Evolutionary conservation across 2,113 vertebrate species (phyloP).

Genomic region (Megaleporinus macrocephalus): DNA sequence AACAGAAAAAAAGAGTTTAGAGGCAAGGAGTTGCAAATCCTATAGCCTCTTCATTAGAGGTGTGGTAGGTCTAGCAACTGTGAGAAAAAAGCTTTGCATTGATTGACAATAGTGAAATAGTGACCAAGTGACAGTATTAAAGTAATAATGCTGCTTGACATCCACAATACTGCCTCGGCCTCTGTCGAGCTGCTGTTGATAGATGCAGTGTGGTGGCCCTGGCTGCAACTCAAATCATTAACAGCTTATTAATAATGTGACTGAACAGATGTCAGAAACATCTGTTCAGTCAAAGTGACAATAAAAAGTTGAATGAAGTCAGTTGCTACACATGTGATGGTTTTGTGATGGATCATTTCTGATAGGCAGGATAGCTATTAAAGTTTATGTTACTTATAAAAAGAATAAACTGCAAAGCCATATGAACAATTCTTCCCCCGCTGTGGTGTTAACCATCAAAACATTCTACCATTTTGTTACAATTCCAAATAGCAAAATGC

Average conservation of each 20-base stretch:
- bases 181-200: neutral
- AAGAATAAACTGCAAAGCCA: no score
- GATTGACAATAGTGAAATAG: no score
- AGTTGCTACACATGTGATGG: neutral
- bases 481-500: neutral
- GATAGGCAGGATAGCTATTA: no score
- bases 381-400: no score
- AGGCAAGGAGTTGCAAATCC: neutral
- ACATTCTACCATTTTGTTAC: neutral
- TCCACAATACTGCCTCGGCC: neutral
- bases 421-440: no score
- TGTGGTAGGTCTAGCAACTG: neutral
- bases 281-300: neutral
- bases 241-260: neutral
- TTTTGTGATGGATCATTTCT: no score
- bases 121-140: no score
- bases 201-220: neutral
- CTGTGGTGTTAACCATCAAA: no score
- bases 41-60: neutral
- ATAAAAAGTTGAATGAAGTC: neutral
- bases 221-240: neutral
- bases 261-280: neutral
- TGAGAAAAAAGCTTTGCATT: no score
- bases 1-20: slow-evolving; percentile 6
- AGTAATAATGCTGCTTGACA: neutral